These are phyloP conservation scores for Acanthurus leucopareius DNA, from an alignment of 2,797 vertebrate species.

Conservation along the genomic window DNA sequence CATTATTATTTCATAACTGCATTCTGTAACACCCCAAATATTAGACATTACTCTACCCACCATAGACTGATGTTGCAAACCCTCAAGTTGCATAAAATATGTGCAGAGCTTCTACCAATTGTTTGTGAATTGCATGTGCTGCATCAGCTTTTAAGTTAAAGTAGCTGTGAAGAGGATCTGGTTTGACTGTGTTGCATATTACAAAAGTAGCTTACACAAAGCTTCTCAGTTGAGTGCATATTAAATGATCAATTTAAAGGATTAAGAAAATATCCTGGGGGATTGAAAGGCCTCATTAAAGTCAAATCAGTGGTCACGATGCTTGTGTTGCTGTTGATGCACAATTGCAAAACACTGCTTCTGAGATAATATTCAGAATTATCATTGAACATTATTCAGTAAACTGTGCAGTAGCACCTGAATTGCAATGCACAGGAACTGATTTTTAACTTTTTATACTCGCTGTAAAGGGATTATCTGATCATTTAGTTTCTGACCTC, in stretches of 20 bases:
- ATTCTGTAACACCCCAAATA: constrained; percentile 21
- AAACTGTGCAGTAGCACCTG: not conserved
- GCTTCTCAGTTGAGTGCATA: constrained; percentile 35
- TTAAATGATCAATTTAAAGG: constrained; percentile 54
- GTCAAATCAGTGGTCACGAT: constrained; percentile 38
- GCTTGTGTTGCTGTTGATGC: constrained; percentile 23
- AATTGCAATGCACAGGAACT: not conserved
- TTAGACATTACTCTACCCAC: not conserved
- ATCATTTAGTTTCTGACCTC: constrained; percentile 39
- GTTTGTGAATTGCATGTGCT: constrained; percentile 7
- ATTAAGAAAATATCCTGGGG: constrained; percentile 40
- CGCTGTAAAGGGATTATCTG: constrained; percentile 4
- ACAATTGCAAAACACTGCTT: constrained; percentile 14
- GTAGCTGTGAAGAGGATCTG: constrained; percentile 21
- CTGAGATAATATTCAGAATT: constrained; percentile 23
- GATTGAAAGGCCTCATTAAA: constrained; percentile 44
- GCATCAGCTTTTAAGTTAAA: constrained; percentile 25
- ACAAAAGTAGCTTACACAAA: constrained; percentile 46
- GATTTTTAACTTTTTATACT: constrained; percentile 1
- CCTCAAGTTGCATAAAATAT: constrained; percentile 5
- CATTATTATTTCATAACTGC: constrained; percentile 38
- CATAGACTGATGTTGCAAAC: not conserved
- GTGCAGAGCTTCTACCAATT: not conserved
- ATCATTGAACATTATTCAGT: too few relatives aligned
- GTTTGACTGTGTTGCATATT: constrained; percentile 33